Evolutionary conservation across 2,888 invertebrate genomes (phyloP).

Genomic region (Amiota minor): DNA sequence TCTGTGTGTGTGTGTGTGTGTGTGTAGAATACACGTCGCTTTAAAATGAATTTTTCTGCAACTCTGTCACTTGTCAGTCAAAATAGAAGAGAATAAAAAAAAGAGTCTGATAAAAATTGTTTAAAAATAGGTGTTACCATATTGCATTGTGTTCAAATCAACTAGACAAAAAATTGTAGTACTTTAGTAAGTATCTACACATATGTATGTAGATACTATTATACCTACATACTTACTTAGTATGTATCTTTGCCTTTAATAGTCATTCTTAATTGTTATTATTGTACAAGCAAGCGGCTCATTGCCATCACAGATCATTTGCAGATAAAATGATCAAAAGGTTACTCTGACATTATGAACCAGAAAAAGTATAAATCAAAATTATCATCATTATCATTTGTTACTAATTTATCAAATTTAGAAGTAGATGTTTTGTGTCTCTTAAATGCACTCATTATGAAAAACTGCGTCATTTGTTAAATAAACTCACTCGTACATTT

Average conservation of each 20-base stretch:
- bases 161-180: neutral
- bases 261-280: conserved; percentile 24
- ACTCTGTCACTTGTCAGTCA: conserved; percentile 52
- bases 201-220: neutral
- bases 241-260: conserved; percentile 3
- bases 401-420: too few relatives aligned
- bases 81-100: conserved; percentile 38
- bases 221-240: neutral
- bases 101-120: conserved; percentile 29
- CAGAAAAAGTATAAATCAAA: neutral
- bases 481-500: conserved; percentile 1
- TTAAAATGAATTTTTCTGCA: conserved; percentile 36
- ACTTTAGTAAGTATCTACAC: too few relatives aligned
- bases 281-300: conserved; percentile 1
- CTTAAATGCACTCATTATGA: neutral
- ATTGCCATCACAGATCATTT: neutral
- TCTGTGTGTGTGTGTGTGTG: neutral
- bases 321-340: neutral
- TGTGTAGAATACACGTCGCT: neutral
- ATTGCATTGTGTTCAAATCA: conserved; percentile 17
- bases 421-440: too few relatives aligned
- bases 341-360: neutral
- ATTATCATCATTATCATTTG: neutral
- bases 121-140: conserved; percentile 28
- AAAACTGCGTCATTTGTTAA: conserved; percentile 15